Evolutionary conservation across 2,113 vertebrate species (phyloP).

Genomic region (Pollimyrus isidori): DNA sequence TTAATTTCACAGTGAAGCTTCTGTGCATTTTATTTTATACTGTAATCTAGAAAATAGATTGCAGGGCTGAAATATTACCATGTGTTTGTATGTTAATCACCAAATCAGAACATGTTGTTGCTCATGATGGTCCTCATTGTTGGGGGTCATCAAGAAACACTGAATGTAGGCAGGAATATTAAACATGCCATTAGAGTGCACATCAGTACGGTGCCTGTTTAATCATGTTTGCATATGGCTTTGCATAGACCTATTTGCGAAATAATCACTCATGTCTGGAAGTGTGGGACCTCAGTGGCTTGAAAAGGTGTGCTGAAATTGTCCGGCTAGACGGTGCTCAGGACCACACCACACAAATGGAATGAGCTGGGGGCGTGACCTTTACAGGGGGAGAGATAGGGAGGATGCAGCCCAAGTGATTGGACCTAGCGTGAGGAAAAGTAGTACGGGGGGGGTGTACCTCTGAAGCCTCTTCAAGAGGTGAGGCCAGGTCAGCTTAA

Average conservation of each 20-base stretch:
- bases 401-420: not conserved
- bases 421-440: too few species aligned
- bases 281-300: not conserved
- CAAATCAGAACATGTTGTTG: not conserved
- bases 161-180: not conserved
- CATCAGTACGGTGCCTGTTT: not conserved
- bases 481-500: not conserved
- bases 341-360: too few species aligned
- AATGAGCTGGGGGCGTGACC: not conserved
- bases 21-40: not conserved
- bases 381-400: not conserved
- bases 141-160: not conserved
- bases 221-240: not conserved
- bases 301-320: too few species aligned
- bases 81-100: conserved; percentile 18
- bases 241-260: not conserved
- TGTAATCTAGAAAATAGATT: conserved; percentile 20
- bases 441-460: not conserved
- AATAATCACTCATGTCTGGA: not conserved
- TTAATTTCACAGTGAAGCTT: conserved; percentile 15
- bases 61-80: conserved; percentile 23
- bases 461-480: not conserved
- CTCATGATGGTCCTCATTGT: not conserved
- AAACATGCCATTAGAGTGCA: not conserved
- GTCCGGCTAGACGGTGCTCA: not conserved